These are phyloP conservation scores for Lordiphosa clarofinis DNA, from an alignment of 1,140 invertebrate genomes.

Conservation along the genomic window DNA sequence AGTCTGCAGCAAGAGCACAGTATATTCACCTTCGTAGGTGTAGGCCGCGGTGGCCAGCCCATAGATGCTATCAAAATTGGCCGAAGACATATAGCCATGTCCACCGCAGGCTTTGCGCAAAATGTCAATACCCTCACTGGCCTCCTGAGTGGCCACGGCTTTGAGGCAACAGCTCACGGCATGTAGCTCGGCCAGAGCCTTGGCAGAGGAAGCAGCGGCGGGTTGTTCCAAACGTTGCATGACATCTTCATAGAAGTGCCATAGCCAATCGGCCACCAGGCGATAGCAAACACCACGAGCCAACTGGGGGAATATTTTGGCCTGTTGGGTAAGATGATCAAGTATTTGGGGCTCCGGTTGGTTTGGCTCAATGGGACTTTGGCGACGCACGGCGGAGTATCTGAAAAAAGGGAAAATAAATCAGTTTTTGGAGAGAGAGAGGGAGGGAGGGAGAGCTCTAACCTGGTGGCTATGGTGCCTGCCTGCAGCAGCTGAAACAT, in stretches of 20 bases:
- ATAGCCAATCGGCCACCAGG: slow-evolving; percentile 87
- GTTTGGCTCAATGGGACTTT: slow-evolving; percentile 88
- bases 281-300: slow-evolving; percentile 88
- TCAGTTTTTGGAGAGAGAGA: no score
- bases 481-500: slow-evolving; percentile 88
- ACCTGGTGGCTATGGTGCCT: slow-evolving; percentile 88
- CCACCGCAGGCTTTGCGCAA: slow-evolving; percentile 92
- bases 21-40: slow-evolving; percentile 98
- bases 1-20: slow-evolving; percentile 93
- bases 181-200: slow-evolving; percentile 90
- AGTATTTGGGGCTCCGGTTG: slow-evolving; percentile 92
- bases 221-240: slow-evolving; percentile 84
- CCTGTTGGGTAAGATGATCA: slow-evolving; percentile 95
- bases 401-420: slow-evolving; percentile 70
- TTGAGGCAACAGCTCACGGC: slow-evolving; percentile 94
- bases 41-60: slow-evolving; percentile 89
- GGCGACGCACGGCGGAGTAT: slow-evolving; percentile 92
- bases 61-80: slow-evolving; percentile 91
- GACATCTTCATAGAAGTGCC: slow-evolving; percentile 90
- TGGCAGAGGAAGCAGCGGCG: background rate
- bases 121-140: slow-evolving; percentile 88
- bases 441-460: no score
- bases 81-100: slow-evolving; percentile 93
- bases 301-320: slow-evolving; percentile 91
- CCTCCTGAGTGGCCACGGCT: slow-evolving; percentile 88